Evolutionary conservation across 2,888 invertebrate species (phyloP).

Genomic region (Cremastinae sp.): DNA sequence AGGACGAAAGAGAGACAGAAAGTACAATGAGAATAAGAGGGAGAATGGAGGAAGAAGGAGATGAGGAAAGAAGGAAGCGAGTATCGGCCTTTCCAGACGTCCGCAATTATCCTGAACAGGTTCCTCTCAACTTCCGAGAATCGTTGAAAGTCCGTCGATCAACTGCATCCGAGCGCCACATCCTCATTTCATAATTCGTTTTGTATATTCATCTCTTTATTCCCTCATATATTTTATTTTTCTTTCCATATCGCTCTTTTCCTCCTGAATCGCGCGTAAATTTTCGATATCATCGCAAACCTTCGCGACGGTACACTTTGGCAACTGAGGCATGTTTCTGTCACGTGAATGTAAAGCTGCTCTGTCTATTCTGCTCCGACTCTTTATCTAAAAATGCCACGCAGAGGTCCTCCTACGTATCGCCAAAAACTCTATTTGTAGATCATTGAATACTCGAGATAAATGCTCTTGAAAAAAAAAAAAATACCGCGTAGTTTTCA

Average conservation of each 20-base stretch:
- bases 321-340: neutral
- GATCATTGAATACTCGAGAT: too few relatives aligned
- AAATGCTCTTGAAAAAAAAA: too few relatives aligned
- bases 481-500: too few relatives aligned
- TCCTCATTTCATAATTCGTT: conserved; percentile 1
- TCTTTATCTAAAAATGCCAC: too few relatives aligned
- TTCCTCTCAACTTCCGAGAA: conserved; percentile 34
- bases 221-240: conserved; percentile 1
- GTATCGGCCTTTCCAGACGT: conserved; percentile 24
- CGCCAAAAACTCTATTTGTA: too few relatives aligned
- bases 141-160: conserved; percentile 9
- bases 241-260: too few relatives aligned
- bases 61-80: neutral
- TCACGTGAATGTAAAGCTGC: conserved; percentile 4
- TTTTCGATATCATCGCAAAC: neutral
- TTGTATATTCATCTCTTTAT: conserved; percentile 3
- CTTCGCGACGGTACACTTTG: neutral
- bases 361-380: too few relatives aligned
- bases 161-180: neutral
- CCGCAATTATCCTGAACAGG: conserved; percentile 47
- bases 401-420: too few relatives aligned
- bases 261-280: too few relatives aligned
- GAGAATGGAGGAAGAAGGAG: neutral
- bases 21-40: neutral
- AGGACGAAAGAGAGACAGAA: neutral